Percentiles rank a stretch among this genome's conserved stretches.
These are phyloP conservation scores for Apostichopus parvimensis DNA, from an alignment of 35 echinoderm and acorn worm genomes.

Conservation along the genomic window DNA sequence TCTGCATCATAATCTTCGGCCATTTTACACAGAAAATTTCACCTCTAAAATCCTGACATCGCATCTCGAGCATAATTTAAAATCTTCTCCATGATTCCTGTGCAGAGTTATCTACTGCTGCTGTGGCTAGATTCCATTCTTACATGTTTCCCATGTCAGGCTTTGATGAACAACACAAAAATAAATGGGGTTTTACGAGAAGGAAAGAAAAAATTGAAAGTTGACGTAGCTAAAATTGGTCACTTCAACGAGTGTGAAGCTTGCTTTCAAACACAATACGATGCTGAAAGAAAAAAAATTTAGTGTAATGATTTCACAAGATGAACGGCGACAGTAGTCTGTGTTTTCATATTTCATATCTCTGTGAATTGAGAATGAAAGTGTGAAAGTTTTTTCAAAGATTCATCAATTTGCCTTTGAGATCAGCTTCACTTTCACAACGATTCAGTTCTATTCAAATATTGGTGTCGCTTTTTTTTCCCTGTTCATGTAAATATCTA, in stretches of 20 bases:
- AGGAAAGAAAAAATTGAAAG: neutral
- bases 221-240: neutral
- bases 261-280: neutral
- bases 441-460: neutral
- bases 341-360: neutral
- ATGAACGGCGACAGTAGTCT: neutral
- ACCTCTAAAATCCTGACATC: neutral
- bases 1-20: constrained; percentile 29
- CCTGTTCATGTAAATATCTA: too few relatives aligned
- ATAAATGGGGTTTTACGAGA: neutral
- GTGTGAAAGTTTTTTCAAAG: neutral
- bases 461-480: too few relatives aligned
- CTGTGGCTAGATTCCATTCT: neutral
- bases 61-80: neutral
- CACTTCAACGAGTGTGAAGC: neutral
- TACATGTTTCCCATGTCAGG: constrained; percentile 6
- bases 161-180: neutral
- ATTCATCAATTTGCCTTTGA: neutral
- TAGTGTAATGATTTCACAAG: neutral
- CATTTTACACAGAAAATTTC: neutral
- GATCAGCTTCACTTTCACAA: neutral
- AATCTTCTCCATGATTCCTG: neutral
- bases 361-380: neutral
- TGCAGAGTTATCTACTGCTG: neutral
- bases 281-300: constrained; percentile 5